phyloP scores from a whole-genome alignment of 2,113 vertebrate species.

The Sorex araneus region DNA sequence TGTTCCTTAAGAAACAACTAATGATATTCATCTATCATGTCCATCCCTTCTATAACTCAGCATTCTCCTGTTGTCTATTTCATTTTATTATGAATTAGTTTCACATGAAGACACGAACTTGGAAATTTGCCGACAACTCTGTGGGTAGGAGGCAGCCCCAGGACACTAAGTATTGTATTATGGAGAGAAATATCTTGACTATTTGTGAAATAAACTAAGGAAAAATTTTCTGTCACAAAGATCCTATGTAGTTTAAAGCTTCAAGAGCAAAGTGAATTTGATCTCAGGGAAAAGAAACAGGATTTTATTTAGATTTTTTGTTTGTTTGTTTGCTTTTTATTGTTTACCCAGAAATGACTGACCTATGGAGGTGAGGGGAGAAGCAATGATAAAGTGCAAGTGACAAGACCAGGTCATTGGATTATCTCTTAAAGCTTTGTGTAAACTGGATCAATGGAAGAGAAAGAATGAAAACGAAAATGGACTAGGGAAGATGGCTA shows the following conservation, averaged over 20 bases:
- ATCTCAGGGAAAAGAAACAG: not conserved
- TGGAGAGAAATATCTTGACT: conserved; percentile 64
- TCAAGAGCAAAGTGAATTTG: conserved; percentile 81
- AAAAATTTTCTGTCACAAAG: conserved; percentile 81
- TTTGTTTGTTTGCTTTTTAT: conserved; percentile 58
- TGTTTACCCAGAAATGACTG: conserved; percentile 71
- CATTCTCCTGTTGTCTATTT: conserved; percentile 76
- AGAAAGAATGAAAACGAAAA: not conserved
- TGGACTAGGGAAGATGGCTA: conserved; percentile 55
- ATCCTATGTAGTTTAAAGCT: conserved; percentile 74
- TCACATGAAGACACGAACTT: conserved; percentile 78
- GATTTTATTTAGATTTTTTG: not conserved
- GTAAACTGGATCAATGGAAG: not conserved
- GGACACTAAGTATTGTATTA: conserved; percentile 74
- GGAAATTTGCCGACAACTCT: conserved; percentile 78
- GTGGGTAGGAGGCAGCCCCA: conserved; percentile 63
- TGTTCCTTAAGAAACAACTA: conserved; percentile 86
- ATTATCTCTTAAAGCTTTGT: conserved; percentile 69
- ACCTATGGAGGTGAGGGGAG: conserved; percentile 65
- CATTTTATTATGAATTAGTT: conserved; percentile 84
- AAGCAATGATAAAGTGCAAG: conserved; percentile 61
- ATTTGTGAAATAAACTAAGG: conserved; percentile 79
- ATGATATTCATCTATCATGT: conserved; percentile 83
- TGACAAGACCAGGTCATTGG: conserved; percentile 71
- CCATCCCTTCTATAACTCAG: conserved; percentile 78